Percentiles rank a stretch among this genome's conserved stretches.
These are phyloP conservation scores for Idaea straminata DNA, from an alignment of 2,888 invertebrate genomes.

Conservation along the genomic window DNA sequence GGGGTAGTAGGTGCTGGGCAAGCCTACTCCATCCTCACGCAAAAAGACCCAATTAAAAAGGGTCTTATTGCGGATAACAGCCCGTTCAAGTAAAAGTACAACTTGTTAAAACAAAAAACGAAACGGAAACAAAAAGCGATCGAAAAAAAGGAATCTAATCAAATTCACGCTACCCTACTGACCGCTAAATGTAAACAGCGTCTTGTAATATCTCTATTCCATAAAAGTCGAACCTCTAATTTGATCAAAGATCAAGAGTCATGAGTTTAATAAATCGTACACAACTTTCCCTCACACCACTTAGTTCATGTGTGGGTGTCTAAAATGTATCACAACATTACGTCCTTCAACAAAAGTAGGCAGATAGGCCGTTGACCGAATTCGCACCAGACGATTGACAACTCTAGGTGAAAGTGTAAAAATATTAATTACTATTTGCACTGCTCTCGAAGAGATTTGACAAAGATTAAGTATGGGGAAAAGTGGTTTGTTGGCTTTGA, in stretches of 20 bases:
- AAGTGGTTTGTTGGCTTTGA: not conserved
- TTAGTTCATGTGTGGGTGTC: slow-evolving; percentile 31
- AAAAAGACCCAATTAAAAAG: no score
- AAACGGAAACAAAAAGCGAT: no score
- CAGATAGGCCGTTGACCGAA: slow-evolving; percentile 56
- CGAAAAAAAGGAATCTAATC: no score
- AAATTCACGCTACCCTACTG: not conserved
- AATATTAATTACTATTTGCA: slow-evolving; percentile 66
- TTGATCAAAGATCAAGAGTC: not conserved
- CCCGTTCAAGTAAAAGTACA: no score
- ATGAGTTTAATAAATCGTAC: slow-evolving; percentile 2
- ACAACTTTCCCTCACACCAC: slow-evolving; percentile 23
- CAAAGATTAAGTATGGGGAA: slow-evolving; percentile 34
- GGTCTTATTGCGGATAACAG: no score
- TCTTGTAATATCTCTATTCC: not conserved
- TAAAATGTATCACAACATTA: slow-evolving; percentile 30
- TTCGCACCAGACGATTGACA: slow-evolving; percentile 30
- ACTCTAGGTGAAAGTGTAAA: slow-evolving; percentile 66
- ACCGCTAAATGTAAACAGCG: slow-evolving; percentile 12
- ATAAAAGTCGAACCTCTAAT: not conserved
- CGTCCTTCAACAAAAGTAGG: slow-evolving; percentile 58
- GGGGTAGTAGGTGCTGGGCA: no score
- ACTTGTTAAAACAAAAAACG: no score
- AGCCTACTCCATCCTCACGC: no score
- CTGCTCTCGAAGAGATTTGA: slow-evolving; percentile 40